Percentiles rank a stretch among this genome's conserved stretches.
phyloP scores from a whole-genome alignment of 92 coral and sea anemone species.

The Heteractis magnifica region DNA sequence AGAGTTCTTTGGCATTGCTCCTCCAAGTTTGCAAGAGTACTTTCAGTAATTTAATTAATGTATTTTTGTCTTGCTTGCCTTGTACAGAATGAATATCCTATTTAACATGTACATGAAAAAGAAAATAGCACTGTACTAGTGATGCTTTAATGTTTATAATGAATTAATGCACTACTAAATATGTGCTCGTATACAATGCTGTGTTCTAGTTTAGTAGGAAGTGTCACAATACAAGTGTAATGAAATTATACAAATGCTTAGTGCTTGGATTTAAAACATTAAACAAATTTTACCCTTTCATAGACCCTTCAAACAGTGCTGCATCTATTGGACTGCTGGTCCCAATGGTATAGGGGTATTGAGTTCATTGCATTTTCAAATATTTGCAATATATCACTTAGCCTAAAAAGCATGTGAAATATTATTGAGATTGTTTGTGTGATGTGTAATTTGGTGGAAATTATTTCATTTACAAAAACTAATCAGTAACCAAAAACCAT shows the following conservation, averaged over 20 bases:
- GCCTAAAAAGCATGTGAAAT: not conserved
- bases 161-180: constrained; percentile 5
- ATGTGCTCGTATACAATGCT: not conserved
- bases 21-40: too few relatives aligned
- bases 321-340: not conserved
- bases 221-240: constrained; percentile 12
- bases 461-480: not conserved
- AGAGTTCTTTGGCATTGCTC: too few relatives aligned
- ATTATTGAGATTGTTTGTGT: constrained; percentile 10
- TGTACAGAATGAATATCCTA: not conserved
- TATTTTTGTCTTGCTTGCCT: not conserved
- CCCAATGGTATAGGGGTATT: not conserved
- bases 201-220: constrained; percentile 12
- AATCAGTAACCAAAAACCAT: constrained; percentile 7
- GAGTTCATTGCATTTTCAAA: not conserved
- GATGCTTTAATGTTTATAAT: constrained; percentile 1
- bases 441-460: not conserved
- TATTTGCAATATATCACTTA: too few relatives aligned
- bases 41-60: not conserved
- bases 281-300: constrained; percentile 7
- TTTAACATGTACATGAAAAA: not conserved
- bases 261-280: not conserved
- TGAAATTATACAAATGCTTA: constrained; percentile 8
- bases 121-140: not conserved
- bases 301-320: constrained; percentile 8